phyloP scores from a whole-genome alignment of 2,797 vertebrate species.

The Tauraco hartlaubi region DNA sequence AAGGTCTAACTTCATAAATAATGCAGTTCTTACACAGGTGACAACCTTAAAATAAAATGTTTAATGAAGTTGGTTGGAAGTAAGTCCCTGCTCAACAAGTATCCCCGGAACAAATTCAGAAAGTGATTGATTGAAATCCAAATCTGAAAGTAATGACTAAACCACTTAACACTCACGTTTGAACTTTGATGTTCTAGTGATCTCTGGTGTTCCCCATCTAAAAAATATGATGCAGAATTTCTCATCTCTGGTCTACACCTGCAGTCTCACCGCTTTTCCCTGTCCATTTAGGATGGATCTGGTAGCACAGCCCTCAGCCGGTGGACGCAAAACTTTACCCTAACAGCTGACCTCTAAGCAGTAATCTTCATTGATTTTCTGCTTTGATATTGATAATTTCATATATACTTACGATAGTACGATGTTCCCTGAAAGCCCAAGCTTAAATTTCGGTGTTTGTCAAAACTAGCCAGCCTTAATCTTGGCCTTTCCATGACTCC shows the following conservation, averaged over 20 bases:
- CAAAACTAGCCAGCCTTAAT: not conserved
- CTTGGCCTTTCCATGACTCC: not conserved
- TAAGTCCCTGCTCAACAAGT: not conserved
- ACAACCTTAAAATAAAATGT: not conserved
- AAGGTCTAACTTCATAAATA: not conserved
- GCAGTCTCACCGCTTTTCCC: not conserved
- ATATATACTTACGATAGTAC: not conserved
- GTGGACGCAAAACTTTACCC: not conserved
- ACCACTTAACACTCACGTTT: not conserved
- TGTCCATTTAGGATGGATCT: not conserved
- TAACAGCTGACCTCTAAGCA: not conserved
- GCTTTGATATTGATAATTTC: not conserved
- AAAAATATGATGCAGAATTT: not conserved
- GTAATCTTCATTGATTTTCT: not conserved
- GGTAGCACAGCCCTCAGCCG: not conserved
- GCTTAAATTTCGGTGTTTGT: not conserved
- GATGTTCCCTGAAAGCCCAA: not conserved
- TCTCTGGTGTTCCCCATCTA: not conserved
- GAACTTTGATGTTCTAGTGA: not conserved
- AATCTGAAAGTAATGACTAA: not conserved
- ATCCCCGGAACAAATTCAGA: not conserved
- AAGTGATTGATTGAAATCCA: not conserved
- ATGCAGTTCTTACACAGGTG: not conserved
- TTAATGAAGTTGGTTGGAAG: not conserved
- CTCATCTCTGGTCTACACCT: not conserved